Conservation (phyloP, 1,140 invertebrate genomes). For the Meloidogyne chitwoodi region DNA sequence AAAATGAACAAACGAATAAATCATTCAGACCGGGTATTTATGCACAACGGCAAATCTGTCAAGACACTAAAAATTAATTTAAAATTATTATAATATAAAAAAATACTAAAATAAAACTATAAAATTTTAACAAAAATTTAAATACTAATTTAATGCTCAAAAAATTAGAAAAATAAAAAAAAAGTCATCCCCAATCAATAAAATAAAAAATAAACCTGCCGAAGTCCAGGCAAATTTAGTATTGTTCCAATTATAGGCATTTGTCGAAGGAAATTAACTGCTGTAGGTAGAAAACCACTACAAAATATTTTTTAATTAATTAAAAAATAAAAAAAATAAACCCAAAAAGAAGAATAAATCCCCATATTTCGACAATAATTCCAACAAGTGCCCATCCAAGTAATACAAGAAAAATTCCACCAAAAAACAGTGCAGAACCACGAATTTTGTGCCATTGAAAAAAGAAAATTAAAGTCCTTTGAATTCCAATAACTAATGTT, state of each 20-base stretch:
- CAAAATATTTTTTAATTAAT: slow-evolving; percentile 48
- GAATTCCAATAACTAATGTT: slow-evolving; percentile 89
- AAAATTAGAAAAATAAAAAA: too few relatives aligned
- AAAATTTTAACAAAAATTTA: too few relatives aligned
- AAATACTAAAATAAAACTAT: too few relatives aligned
- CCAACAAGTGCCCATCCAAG: slow-evolving; percentile 90
- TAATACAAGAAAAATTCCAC: slow-evolving; percentile 87
- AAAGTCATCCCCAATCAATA: neutral
- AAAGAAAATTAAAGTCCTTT: slow-evolving; percentile 92
- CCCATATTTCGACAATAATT: slow-evolving; percentile 85
- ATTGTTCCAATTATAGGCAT: slow-evolving; percentile 68
- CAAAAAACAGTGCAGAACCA: slow-evolving; percentile 84
- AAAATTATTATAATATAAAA: neutral
- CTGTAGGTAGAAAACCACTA: slow-evolving; percentile 70
- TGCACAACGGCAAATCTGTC: slow-evolving; percentile 55
- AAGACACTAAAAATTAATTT: slow-evolving; percentile 41
- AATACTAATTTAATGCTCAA: too few relatives aligned
- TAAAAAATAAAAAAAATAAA: slow-evolving; percentile 37
- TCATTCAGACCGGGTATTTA: slow-evolving; percentile 53
- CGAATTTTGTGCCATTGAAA: slow-evolving; percentile 94
- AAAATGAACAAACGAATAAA: neutral
- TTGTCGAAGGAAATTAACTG: slow-evolving; percentile 68
- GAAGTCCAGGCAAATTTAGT: slow-evolving; percentile 67
- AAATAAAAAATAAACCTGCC: slow-evolving; percentile 61
- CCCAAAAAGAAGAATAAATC: slow-evolving; percentile 69